Conservation (phyloP, 2,113 vertebrate genomes). For the Eubucco bourcierii region DNA sequence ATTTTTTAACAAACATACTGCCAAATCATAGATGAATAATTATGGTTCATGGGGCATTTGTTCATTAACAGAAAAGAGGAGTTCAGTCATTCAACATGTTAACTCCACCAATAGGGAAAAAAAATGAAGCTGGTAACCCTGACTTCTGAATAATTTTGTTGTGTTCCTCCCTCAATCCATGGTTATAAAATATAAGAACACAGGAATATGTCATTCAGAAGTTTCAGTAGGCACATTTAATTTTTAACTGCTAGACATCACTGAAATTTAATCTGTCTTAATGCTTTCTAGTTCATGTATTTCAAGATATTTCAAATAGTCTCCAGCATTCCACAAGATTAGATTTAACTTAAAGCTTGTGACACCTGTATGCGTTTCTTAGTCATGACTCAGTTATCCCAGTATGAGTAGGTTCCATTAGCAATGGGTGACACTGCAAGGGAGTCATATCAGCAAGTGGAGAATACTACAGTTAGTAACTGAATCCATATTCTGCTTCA, state of each 20-base stretch:
- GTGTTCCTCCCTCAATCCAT: neutral
- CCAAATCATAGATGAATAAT: constrained; percentile 16
- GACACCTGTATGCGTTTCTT: neutral
- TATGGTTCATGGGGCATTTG: neutral
- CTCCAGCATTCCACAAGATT: neutral
- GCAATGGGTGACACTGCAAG: neutral
- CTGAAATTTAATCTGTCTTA: neutral
- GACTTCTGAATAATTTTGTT: neutral
- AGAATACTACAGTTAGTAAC: neutral
- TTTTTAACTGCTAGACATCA: neutral
- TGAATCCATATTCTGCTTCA: neutral
- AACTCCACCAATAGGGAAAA: neutral
- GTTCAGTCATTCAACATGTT: neutral
- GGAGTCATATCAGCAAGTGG: neutral
- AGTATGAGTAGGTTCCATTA: neutral
- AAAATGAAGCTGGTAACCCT: neutral
- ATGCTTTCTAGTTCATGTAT: neutral
- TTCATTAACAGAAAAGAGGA: neutral
- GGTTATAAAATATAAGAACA: neutral
- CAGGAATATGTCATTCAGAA: neutral
- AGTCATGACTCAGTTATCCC: neutral
- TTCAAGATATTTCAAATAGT: neutral
- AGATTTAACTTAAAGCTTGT: neutral
- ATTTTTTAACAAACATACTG: neutral
- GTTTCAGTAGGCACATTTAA: neutral